Percentiles rank a stretch among this genome's conserved stretches.
Conservation (phyloP, 2,888 invertebrate species). For the Megalurothrips usitatus region DNA sequence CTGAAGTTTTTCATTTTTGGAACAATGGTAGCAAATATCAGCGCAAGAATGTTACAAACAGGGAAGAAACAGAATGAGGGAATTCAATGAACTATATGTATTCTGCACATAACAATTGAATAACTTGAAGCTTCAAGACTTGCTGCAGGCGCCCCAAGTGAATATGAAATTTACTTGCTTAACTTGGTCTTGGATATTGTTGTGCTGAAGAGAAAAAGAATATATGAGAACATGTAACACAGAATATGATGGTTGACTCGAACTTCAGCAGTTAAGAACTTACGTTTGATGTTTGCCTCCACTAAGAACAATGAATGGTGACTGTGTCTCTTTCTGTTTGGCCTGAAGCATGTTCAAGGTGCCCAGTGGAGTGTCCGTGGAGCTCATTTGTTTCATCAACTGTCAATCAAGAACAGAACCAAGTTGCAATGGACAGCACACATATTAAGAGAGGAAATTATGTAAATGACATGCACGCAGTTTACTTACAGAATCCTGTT, state of each 20-base stretch:
- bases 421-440: conserved; percentile 12
- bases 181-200: conserved; percentile 48
- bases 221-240: conserved; percentile 25
- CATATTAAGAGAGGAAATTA: conserved; percentile 1
- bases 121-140: too few species aligned
- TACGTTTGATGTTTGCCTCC: conserved; percentile 69
- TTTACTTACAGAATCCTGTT: conserved; percentile 77
- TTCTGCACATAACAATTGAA: too few species aligned
- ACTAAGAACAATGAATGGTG: conserved; percentile 87
- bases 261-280: conserved; percentile 7
- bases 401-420: conserved; percentile 44
- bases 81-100: too few species aligned
- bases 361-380: conserved; percentile 93
- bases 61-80: too few species aligned
- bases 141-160: not conserved
- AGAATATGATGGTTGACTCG: too few species aligned
- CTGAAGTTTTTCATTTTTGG: too few species aligned
- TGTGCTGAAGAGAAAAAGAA: conserved; percentile 43
- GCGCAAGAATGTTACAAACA: too few species aligned
- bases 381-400: conserved; percentile 96
- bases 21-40: too few species aligned
- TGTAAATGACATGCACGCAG: conserved; percentile 23
- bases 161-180: not conserved
- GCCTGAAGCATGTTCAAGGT: conserved; percentile 91
- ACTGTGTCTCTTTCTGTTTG: conserved; percentile 91